Base-by-base conservation (phyloP, 2,113 vertebrate species). In the Xiphias gladius region DNA sequence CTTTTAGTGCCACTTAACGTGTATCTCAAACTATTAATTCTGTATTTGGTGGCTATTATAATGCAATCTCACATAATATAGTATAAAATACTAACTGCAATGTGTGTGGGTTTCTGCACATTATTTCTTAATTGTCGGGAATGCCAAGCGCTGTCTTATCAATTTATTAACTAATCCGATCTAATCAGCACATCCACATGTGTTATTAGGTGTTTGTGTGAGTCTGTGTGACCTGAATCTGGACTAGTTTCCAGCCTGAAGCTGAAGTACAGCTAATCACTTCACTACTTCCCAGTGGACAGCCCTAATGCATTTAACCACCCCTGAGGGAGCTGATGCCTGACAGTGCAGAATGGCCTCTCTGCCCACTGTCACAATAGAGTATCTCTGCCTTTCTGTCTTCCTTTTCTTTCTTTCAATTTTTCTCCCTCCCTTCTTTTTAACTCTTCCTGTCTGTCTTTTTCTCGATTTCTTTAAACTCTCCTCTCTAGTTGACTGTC, bases 181-280 rank as follows among this genome's bases (percentile, higher is more conserved):
- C 46, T 54, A 46, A 22, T 75, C 43, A 41, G 17, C 48, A 61
- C 61, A 55, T 58, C 32, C 37, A 16, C 24, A 4, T 70, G 39
- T 73, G 43, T 59, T 64, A 26, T 69, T 71, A 63, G 26, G 64
- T 73, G 54, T 77, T 61, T 79, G 57, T 80, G 48, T 75, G 62
- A 35, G 43, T 9, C 20, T 87, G 59, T 74, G 78, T 73, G 88
- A 62, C 22, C 55, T 79, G 74, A 77, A 74, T 85, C 67, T 43
- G 43, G 73, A 74, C 62, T 78, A 69, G 64, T 66, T 85, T 68
- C 72, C 3, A 26, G 78, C 83, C 24, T 79, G 68, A 68, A 87
- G 87, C 84, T 79, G 82, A 89, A 86, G 88, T 77, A 69, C 73
- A 84, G 88, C 77, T 92, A 92, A 92, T 92, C 87, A 93, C 89